These are phyloP conservation scores for Onthophagus taurus DNA, from an alignment of 1,140 invertebrate species.

Conservation along the genomic window DNA sequence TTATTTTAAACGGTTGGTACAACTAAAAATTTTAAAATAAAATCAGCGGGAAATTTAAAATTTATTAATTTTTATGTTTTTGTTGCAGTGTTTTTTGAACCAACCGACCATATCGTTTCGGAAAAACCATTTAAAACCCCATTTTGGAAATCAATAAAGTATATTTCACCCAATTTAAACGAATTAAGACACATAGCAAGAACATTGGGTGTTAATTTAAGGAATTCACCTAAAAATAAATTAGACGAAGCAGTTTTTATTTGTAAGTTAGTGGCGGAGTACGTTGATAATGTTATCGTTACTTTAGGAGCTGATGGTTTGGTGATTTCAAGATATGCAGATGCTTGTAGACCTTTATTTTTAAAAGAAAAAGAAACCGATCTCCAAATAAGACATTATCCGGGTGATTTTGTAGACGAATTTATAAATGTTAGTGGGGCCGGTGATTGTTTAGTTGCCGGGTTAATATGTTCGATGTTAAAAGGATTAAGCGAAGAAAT, in stretches of 20 bases:
- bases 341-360: conserved; percentile 20
- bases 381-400: conserved; percentile 39
- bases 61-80: conserved; percentile 16
- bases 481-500: conserved; percentile 37
- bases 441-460: conserved; percentile 54
- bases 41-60: background rate
- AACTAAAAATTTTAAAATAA: background rate
- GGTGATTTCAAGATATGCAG: conserved; percentile 35
- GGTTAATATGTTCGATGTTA: conserved; percentile 46
- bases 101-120: conserved; percentile 53
- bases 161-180: conserved; percentile 61
- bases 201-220: conserved; percentile 20
- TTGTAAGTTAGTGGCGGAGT: conserved; percentile 23
- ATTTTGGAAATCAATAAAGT: conserved; percentile 42
- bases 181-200: conserved; percentile 52
- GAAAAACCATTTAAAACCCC: conserved; percentile 44
- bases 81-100: conserved; percentile 57
- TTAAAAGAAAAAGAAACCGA: conserved; percentile 9
- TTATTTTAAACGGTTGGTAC: background rate
- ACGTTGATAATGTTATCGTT: conserved; percentile 46
- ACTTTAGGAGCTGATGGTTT: conserved; percentile 48
- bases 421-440: conserved; percentile 54
- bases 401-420: conserved; percentile 34
- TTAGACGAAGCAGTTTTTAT: conserved; percentile 25
- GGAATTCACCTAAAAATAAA: conserved; percentile 13